Evolutionary conservation across 2,888 invertebrate genomes (phyloP), one percentile per base, ranked within the genome.

Genomic region (Prosapia bicincta): DNA sequence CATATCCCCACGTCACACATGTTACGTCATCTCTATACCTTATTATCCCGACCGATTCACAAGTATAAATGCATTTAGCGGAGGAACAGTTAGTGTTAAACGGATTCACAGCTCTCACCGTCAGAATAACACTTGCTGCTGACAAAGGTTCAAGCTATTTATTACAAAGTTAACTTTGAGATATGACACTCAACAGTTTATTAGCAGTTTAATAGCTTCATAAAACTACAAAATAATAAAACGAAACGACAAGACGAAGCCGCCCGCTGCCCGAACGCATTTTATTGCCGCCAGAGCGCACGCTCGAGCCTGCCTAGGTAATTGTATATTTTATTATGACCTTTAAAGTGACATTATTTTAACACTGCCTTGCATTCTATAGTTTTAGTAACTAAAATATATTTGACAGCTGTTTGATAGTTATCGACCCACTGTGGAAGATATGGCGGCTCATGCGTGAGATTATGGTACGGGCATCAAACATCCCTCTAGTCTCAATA

Each of bases 181-280:
- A 54, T 54, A 54, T 54, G 54, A 54, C 54, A 54, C 20, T 54
- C 54, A 54, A 54, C 54, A 54, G 54, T 54, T 54, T 54, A 54
- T 54, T 54, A 54, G 54, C 20, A 20, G n/a, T 54, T 54, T 54
- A 54, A 54, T 54, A 20, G 54, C 54, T 54, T 54, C 54, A 54
- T 54, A 54, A 54, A 54, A 54, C 54, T 54, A 54, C 54, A 54
- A 54, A 54, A 54, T 54, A 54, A 54, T 54, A 54, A 54, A 54
- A 54, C 20, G n/a, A 54, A 54, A 54, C 1, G 20, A 54, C n/a
- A n/a, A 54, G 20, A 9, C 20, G 20, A 54, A n/a, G 54, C 54
- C 54, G 54, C 54, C 20, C 3, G 54, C 54, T 20, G 54, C 3
- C n/a, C 54, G 54, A 54, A 20, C 38, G 2, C 54, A 20, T 20